These are phyloP conservation scores for Coelopa pilipes DNA, from an alignment of 2,888 invertebrate species.

Conservation along the genomic window DNA sequence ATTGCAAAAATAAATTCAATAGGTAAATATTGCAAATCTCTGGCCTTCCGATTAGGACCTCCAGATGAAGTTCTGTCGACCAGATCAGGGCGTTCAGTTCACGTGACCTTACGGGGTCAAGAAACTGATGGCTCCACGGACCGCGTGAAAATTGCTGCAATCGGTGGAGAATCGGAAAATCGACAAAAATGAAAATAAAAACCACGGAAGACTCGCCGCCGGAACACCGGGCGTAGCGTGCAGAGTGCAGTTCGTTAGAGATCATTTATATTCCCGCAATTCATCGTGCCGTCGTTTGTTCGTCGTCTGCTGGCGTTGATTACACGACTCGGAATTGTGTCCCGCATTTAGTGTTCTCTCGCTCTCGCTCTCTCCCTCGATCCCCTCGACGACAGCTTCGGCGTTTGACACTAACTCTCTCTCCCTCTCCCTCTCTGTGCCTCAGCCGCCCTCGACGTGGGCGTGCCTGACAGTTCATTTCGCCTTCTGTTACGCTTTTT, in stretches of 20 bases:
- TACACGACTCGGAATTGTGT: not conserved
- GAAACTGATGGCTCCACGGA: too few species aligned
- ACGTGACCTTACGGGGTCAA: too few species aligned
- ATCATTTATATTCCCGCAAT: not conserved
- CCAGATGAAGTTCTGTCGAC: too few species aligned
- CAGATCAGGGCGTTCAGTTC: too few species aligned
- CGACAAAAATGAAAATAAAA: not conserved
- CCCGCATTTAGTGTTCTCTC: not conserved
- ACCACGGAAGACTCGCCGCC: not conserved
- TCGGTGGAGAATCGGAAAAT: too few species aligned
- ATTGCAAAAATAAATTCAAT: too few species aligned
- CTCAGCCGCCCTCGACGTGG: not conserved
- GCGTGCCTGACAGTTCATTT: constrained; percentile 5
- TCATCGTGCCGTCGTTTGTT: not conserved
- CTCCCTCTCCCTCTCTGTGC: too few species aligned
- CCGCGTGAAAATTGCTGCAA: too few species aligned
- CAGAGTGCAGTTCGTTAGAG: not conserved
- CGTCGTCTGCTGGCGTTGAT: constrained; percentile 7
- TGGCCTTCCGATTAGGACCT: too few species aligned
- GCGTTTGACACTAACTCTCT: too few species aligned
- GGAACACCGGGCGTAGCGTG: not conserved
- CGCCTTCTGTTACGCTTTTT: not conserved
- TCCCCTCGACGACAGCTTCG: too few species aligned
- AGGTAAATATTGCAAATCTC: too few species aligned
- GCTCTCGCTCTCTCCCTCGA: not conserved